phyloP scores from a whole-genome alignment of 2,113 vertebrate species.

The Tychaedon coryphoeus region DNA sequence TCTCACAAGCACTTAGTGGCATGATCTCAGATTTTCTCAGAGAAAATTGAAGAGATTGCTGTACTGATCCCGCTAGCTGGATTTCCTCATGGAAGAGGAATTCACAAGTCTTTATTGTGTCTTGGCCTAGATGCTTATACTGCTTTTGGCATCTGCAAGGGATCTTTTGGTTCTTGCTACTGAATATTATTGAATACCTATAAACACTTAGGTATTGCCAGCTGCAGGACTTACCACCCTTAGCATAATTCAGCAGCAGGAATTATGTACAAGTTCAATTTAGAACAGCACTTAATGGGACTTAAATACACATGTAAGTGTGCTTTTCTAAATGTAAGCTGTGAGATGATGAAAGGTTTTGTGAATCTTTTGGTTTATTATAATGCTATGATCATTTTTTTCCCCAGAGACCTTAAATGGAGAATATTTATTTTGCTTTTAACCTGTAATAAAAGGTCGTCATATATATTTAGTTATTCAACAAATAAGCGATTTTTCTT shows the following conservation, averaged over 20 bases:
- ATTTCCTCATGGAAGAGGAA: not conserved
- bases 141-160: not conserved
- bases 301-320: not conserved
- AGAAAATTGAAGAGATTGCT: not conserved
- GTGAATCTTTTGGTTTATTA: not conserved
- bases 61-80: not conserved
- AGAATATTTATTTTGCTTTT: not conserved
- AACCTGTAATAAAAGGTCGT: not conserved
- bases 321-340: not conserved
- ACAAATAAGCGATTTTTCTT: not conserved
- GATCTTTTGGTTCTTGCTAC: not conserved
- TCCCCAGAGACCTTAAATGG: not conserved
- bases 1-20: slow-evolving; percentile 45
- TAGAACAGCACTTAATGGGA: not conserved
- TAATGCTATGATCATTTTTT: not conserved
- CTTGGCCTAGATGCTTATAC: not conserved
- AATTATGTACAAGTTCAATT: not conserved
- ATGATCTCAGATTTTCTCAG: slow-evolving; percentile 13
- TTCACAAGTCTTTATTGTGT: not conserved
- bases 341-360: not conserved
- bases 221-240: not conserved
- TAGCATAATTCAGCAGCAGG: not conserved
- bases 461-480: not conserved
- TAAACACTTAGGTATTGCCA: not conserved
- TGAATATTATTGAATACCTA: not conserved